Base-by-base conservation (phyloP, 2,113 vertebrate species). In the Alethe diademata region DNA sequence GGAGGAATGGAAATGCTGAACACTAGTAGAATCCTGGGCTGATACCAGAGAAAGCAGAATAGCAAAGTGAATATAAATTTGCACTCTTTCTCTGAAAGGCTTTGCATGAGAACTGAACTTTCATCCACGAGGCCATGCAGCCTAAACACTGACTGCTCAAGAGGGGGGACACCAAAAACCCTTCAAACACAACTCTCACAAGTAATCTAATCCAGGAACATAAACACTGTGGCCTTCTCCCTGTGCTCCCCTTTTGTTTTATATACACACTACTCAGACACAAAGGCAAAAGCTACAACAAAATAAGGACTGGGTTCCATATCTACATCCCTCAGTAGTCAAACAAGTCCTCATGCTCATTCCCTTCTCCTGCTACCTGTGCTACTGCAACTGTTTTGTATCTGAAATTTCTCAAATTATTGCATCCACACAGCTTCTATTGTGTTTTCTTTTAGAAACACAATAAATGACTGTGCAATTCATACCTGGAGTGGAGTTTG, bases 251-350 rank as follows among this genome's bases (percentile, higher is more conserved):
- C 33, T 3, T 17, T 38, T 15, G 8, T 50, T 91, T 89, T 20
- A 33, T 5, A 23, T 1, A 38, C 6, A 17, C 24, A 22, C 24
- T 45, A 19, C 31, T 33, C 29, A 72, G 65, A 60, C 5, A 14
- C 35, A 84, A 83, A 61, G 42, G 71, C 58, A 20, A 7, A 4
- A 40, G 4, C 19, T 29, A 36, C 13, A 67, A 56, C 29, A 47
- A 56, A 61, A 14, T 33, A 16, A 75, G 60, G 58, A 43, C 12
- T 10, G 9, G 26, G 6, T 35, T 78, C 51, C 53, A 67, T 7
- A 54, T 17, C 38, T 38, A 31, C 0, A 0, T 66, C 20, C 64
- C 64, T 66, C 58, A 70, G 8, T 0, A 2, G 17, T 14, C 29
- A 56, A 43, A 45, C 51, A 35, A 61, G 19, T n/a, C 65, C 43